Percentiles rank a stretch among this genome's conserved stretches.
phyloP scores from a whole-genome alignment of 1,140 invertebrate genomes.

The Pogonognathellus flavescens region DNA sequence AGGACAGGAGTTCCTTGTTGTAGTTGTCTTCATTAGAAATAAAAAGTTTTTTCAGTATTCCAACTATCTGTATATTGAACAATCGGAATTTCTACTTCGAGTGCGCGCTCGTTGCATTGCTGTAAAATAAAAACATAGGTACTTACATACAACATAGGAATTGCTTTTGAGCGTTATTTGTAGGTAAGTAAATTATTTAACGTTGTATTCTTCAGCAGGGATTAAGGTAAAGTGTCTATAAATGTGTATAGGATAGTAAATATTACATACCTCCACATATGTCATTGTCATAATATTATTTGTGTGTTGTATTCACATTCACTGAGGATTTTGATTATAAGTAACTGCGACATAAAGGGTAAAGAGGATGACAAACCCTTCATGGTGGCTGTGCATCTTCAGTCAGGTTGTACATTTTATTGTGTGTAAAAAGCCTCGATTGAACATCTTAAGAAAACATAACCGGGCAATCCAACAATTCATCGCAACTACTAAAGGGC shows the following conservation, averaged over 20 bases:
- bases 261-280: background rate
- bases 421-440: background rate
- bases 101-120: too few species aligned
- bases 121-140: too few species aligned
- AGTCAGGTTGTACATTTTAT: too few species aligned
- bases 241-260: too few species aligned
- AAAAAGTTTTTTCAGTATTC: background rate
- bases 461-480: background rate
- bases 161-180: too few species aligned
- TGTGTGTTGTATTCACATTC: background rate
- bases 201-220: too few species aligned
- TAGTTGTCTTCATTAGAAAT: conserved; percentile 13
- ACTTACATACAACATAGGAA: too few species aligned
- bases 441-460: background rate
- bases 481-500: conserved; percentile 11
- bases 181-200: too few species aligned
- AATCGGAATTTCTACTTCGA: background rate
- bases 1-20: too few species aligned
- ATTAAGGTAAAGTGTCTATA: too few species aligned
- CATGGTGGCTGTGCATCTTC: background rate
- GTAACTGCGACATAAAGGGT: background rate
- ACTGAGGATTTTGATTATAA: conserved; percentile 17
- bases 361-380: background rate
- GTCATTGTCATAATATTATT: background rate
- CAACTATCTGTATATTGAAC: background rate